Evolutionary conservation across 2,113 vertebrate genomes (phyloP).

Genomic region (Apodemus speciosus): DNA sequence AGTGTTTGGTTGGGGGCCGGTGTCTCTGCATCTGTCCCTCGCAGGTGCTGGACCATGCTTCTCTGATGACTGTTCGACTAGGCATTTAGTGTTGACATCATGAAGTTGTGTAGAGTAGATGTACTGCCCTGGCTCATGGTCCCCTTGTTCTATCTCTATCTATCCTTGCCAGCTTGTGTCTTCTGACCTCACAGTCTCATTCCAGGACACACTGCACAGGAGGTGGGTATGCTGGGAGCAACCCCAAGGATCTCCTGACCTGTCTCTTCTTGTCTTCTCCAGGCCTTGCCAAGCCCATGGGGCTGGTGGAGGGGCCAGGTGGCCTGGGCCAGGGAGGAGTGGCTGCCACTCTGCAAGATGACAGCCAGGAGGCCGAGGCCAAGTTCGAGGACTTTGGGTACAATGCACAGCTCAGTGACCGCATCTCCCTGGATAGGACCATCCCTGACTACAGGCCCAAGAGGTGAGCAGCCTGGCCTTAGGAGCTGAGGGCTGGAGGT

Average conservation of each 20-base stretch:
- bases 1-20: neutral
- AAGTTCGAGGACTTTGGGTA: slow-evolving; percentile 97
- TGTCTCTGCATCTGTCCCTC: neutral
- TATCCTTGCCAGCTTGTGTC: neutral
- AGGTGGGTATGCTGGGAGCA: accelerated
- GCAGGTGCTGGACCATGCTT: neutral
- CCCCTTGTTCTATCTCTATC: too few species aligned
- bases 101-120: neutral
- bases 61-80: neutral
- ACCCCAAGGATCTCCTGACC: neutral
- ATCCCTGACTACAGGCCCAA: slow-evolving; percentile 98
- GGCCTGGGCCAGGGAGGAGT: slow-evolving; percentile 96
- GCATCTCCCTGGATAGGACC: slow-evolving; percentile 96
- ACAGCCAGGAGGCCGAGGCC: slow-evolving; percentile 91
- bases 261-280: slow-evolving; percentile 12
- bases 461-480: slow-evolving; percentile 87
- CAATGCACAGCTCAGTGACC: slow-evolving; percentile 97
- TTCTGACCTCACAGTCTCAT: neutral
- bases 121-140: neutral
- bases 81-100: neutral
- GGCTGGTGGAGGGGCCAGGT: slow-evolving; percentile 97
- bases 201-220: neutral
- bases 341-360: slow-evolving; percentile 93
- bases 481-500: neutral
- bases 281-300: slow-evolving; percentile 98